A percentile compares a stretch with the other conserved stretches of the same genome.
phyloP scores from a whole-genome alignment of 2,113 vertebrate species.

The Pseudorasbora parva region DNA sequence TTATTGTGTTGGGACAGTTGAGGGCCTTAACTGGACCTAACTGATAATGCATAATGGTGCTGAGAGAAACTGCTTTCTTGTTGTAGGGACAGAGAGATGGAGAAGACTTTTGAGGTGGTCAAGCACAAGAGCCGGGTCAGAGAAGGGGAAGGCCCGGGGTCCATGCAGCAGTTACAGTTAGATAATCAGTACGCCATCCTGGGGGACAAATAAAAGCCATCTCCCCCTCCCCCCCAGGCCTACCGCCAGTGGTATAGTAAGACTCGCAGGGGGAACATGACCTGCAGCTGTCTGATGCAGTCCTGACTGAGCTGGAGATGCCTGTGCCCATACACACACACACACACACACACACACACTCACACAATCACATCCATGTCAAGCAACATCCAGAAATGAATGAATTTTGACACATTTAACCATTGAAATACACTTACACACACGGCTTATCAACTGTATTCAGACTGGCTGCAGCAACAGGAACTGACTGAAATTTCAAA shows the following conservation, averaged over 20 bases:
- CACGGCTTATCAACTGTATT: conserved; percentile 70
- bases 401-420: conserved; percentile 52
- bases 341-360: conserved; percentile 6
- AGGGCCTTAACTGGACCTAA: background rate
- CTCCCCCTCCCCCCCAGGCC: conserved; percentile 68
- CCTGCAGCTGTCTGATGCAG: conserved; percentile 74
- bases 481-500: conserved; percentile 64
- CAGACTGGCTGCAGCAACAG: conserved; percentile 68
- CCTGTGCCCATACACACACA: conserved; percentile 39
- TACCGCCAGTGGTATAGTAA: conserved; percentile 80
- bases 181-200: conserved; percentile 98
- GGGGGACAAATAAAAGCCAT: conserved; percentile 88
- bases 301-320: conserved; percentile 54
- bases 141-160: conserved; percentile 83
- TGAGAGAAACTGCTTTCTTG: conserved; percentile 32
- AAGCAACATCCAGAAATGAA: conserved; percentile 56
- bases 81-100: conserved; percentile 95
- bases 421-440: conserved; percentile 41
- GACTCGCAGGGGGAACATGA: conserved; percentile 78
- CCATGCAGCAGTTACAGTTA: conserved; percentile 92
- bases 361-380: conserved; percentile 7
- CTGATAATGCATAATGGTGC: too few species aligned
- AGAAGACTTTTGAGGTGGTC: conserved; percentile 99
- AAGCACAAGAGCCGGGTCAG: conserved; percentile 95
- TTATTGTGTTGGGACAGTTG: background rate